phyloP scores from a whole-genome alignment of 1,140 invertebrate genomes.

The Popillia japonica region DNA sequence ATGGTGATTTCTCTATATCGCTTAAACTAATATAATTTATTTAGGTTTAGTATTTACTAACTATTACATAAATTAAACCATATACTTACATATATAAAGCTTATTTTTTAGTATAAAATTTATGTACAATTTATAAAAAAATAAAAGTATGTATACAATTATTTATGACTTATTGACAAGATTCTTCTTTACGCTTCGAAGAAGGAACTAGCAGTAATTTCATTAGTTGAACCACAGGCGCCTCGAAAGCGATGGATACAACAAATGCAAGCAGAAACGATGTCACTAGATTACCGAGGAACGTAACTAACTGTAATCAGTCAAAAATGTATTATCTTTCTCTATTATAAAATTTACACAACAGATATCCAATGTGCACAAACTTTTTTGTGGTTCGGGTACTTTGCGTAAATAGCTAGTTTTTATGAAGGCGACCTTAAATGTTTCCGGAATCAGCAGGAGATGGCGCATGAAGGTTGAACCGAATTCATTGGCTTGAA shows the following conservation, averaged over 20 bases:
- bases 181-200: conserved; percentile 17
- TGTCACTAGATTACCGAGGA: conserved; percentile 79
- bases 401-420: no score
- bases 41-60: neutral
- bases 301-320: conserved; percentile 73
- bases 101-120: neutral
- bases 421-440: no score
- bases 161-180: neutral
- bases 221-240: conserved; percentile 78
- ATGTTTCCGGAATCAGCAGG: no score
- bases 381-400: no score
- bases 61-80: conserved; percentile 27
- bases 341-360: no score
- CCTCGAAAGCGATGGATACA: conserved; percentile 79
- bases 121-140: no score
- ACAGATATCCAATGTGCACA: no score
- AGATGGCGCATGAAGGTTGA: no score
- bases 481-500: no score
- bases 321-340: conserved; percentile 38
- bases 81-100: neutral
- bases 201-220: conserved; percentile 66
- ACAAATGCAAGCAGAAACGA: conserved; percentile 80
- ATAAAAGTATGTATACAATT: neutral
- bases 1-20: no score
- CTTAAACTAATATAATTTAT: neutral